phyloP scores from a whole-genome alignment of 2,797 vertebrate species.

The Microctenopoma stevenorrisi region DNA sequence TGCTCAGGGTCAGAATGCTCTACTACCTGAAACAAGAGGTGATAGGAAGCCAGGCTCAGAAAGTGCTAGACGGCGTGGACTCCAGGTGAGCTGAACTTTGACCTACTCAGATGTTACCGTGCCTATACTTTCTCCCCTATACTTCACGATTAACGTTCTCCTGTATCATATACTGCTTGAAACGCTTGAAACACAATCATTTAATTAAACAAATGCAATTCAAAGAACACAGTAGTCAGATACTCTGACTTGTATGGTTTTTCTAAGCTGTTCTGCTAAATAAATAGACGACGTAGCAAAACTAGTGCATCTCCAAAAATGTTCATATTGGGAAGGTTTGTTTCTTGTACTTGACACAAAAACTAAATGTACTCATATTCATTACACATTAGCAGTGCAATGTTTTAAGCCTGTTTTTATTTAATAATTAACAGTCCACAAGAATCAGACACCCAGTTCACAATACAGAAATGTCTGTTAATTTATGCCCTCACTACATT shows the following conservation, averaged over 20 bases:
- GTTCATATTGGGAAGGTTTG: too few relatives aligned
- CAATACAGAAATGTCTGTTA: too few relatives aligned
- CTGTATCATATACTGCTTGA: neutral
- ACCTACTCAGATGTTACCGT: slow-evolving; percentile 21
- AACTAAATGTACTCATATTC: too few relatives aligned
- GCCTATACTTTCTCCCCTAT: neutral
- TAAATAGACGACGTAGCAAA: neutral
- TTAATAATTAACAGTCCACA: too few relatives aligned
- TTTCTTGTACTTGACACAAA: too few relatives aligned
- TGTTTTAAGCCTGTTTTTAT: too few relatives aligned
- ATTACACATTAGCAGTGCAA: too few relatives aligned
- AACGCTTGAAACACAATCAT: neutral
- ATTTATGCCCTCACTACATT: too few relatives aligned
- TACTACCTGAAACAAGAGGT: slow-evolving; percentile 99
- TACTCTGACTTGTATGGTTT: neutral
- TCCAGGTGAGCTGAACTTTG: slow-evolving; percentile 87
- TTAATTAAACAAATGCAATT: neutral
- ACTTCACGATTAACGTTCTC: neutral
- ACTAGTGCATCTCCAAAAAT: too few relatives aligned
- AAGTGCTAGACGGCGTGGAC: slow-evolving; percentile 92
- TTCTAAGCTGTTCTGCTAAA: neutral
- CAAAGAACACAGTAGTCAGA: neutral
- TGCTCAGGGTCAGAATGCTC: slow-evolving; percentile 99
- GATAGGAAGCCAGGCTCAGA: slow-evolving; percentile 93
- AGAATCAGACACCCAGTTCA: too few relatives aligned